phyloP scores from a whole-genome alignment of 53 echinoderm and acorn worm genomes.

The Luidia sarsii region DNA sequence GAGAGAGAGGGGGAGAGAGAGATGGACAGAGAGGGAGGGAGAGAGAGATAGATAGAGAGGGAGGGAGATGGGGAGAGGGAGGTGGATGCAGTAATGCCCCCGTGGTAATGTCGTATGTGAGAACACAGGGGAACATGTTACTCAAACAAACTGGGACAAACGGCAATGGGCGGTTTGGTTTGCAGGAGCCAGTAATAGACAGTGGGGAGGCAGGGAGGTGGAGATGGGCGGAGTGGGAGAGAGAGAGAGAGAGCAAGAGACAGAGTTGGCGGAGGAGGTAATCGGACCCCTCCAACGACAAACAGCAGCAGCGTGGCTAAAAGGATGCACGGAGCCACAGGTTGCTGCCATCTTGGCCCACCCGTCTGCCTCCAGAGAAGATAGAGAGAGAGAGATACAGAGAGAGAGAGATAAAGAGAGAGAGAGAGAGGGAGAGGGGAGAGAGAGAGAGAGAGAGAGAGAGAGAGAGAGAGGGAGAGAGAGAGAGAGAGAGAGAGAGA shows the following conservation, averaged over 20 bases:
- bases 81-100: slow-evolving; percentile 43
- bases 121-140: slow-evolving; percentile 27
- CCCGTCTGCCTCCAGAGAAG: too few relatives aligned
- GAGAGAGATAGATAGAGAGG: too few relatives aligned
- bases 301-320: too few relatives aligned
- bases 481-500: background rate
- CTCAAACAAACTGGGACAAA: slow-evolving; percentile 21
- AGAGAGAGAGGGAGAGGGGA: background rate
- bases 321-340: too few relatives aligned
- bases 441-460: background rate
- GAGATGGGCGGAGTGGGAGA: background rate
- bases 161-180: background rate
- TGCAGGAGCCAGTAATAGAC: background rate
- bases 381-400: too few relatives aligned
- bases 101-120: slow-evolving; percentile 31
- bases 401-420: too few relatives aligned
- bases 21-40: too few relatives aligned
- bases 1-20: too few relatives aligned
- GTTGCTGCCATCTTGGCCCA: too few relatives aligned
- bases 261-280: background rate
- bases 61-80: too few relatives aligned
- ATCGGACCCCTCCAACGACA: too few relatives aligned
- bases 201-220: background rate
- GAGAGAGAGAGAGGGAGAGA: background rate
- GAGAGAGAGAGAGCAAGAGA: background rate